Base-by-base conservation (phyloP, 1,140 invertebrate species). In the Drosophila punjabiensis region DNA sequence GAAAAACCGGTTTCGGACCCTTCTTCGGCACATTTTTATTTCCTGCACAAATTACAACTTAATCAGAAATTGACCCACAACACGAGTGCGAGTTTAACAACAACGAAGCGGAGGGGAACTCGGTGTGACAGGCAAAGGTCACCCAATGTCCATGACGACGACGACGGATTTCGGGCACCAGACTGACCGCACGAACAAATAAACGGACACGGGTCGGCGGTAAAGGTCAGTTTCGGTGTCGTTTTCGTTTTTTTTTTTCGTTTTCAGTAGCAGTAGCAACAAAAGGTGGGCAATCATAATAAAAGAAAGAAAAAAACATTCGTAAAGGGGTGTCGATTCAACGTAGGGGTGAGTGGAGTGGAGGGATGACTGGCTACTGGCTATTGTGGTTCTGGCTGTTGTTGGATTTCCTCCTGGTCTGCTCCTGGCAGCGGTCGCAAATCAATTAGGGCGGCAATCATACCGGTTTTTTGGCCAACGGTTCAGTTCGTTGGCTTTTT, bases 41-140 rank as follows among this genome's bases (percentile, higher is more conserved):
- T 65, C 71, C 39, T 77, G 39, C 73, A 82, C 87, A 91, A 90
- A 90, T 91, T 82, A 90, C 82, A 82, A 91, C 87, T 91, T 90
- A 86, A 90, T 90, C 76, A 86, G 79, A 81, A 91, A 86, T 91
- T 87, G 79, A 78, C 79, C 82, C 73, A 82, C 79, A 82, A 75
- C 80, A 73, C 79, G 76, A 85, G 75, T 52, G 64, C 61, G 76
- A 82, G 68, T 82, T n/a, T n/a, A n/a, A n/a, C 71, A 71, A 79
- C 63, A 66, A 55, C 30, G 53, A 81, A 28, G 4, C 28, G 20
- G 60, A 30, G 47, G 45, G 37, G 24, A 61, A 52, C 18, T 52
- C 24, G 47, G 70, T 90, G 70, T 90, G 81, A 82, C 86, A 82
- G 56, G 45, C 68, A 91, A 90, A 90, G 86, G 86, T 90, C 86